Conservation (phyloP, 2,113 vertebrate species). For the Paralichthys olivaceus region DNA sequence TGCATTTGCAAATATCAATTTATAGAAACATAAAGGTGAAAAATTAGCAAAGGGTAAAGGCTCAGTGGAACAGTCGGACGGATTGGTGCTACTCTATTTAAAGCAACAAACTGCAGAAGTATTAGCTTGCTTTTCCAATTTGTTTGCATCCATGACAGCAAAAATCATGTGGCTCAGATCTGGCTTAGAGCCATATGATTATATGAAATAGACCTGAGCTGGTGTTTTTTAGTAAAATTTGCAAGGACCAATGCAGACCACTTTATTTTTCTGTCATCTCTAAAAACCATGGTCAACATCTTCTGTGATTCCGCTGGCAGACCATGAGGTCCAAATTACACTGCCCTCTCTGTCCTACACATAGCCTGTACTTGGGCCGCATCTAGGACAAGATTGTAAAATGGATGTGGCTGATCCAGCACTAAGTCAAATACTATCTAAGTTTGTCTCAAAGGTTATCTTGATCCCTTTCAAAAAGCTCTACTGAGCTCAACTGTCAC, state of each 20-base stretch:
- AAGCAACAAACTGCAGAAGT: not conserved
- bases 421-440: not conserved
- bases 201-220: too few species aligned
- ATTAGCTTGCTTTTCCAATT: not conserved
- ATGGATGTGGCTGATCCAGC: not conserved
- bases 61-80: not conserved
- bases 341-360: not conserved
- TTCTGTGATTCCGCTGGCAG: not conserved
- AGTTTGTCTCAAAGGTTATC: conserved; percentile 4
- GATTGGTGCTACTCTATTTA: not conserved
- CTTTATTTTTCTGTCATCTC: not conserved
- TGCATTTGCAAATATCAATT: not conserved
- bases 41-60: too few species aligned
- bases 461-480: conserved; percentile 2
- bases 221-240: not conserved
- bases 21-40: not conserved
- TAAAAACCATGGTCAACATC: not conserved
- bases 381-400: not conserved
- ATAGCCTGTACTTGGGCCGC: not conserved
- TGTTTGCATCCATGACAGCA: not conserved
- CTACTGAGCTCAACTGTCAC: not conserved
- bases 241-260: not conserved
- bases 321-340: not conserved
- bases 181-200: not conserved
- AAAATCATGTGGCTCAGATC: not conserved